These are phyloP conservation scores for Dicyrtoma fusca DNA, from an alignment of 2,888 invertebrate species.

Conservation along the genomic window DNA sequence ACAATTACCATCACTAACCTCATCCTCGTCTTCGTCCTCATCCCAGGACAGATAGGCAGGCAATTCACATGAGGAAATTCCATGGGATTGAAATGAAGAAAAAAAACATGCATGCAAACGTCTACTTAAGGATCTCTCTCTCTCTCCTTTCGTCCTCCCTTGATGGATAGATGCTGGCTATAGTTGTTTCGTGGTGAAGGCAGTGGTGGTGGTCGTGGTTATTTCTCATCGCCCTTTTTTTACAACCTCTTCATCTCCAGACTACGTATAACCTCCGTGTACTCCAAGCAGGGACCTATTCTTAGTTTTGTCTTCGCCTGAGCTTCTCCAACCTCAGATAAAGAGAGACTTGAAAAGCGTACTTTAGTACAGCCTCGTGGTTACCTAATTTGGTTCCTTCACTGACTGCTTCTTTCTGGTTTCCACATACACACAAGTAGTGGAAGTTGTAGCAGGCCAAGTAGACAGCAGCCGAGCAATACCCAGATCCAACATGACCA, in stretches of 20 bases:
- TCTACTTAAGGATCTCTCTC: conserved; percentile 24
- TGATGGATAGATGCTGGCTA: conserved; percentile 17
- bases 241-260: conserved; percentile 7
- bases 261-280: neutral
- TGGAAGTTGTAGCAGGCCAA: no score
- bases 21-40: neutral
- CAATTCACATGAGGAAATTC: neutral
- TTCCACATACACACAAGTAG: no score
- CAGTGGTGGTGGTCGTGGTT: conserved; percentile 26
- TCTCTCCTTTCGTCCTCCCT: neutral
- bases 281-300: no score
- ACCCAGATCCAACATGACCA: no score
- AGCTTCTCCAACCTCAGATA: no score
- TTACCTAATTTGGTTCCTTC: no score
- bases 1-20: no score
- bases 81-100: neutral
- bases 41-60: neutral
- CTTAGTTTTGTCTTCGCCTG: neutral
- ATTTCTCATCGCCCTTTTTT: conserved; percentile 22
- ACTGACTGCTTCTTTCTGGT: no score
- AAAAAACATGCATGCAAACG: conserved; percentile 28
- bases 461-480: no score
- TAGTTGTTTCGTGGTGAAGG: conserved; percentile 15
- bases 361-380: no score
- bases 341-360: no score